phyloP scores from a whole-genome alignment of 2,113 vertebrate genomes.

The Regulus satrapa region DNA sequence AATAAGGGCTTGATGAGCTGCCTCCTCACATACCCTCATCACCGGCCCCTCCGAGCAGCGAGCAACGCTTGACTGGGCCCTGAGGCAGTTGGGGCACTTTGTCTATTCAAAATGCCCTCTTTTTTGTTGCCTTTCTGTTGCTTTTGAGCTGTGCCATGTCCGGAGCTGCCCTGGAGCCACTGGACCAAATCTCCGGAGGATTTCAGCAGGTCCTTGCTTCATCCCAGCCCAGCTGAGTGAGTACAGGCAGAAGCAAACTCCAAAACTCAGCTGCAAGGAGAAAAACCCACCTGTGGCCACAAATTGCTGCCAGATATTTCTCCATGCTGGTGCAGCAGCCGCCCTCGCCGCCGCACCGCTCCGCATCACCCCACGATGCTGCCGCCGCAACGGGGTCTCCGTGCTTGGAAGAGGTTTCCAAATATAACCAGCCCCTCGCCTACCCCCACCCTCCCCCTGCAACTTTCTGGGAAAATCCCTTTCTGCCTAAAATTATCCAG shows the following conservation, averaged over 20 bases:
- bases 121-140: background rate
- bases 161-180: background rate
- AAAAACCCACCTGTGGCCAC: background rate
- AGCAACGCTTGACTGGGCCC: background rate
- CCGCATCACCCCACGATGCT: background rate
- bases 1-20: constrained; percentile 56
- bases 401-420: constrained; percentile 20
- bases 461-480: constrained; percentile 56
- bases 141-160: background rate
- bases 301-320: background rate
- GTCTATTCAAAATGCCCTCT: background rate
- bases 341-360: fast-evolving
- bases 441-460: background rate
- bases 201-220: background rate
- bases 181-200: background rate
- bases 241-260: background rate
- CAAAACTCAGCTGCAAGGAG: background rate
- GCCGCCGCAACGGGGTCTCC: background rate
- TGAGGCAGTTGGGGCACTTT: background rate
- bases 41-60: background rate
- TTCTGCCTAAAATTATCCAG: constrained; percentile 65
- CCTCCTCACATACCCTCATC: background rate
- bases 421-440: background rate
- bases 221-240: background rate
- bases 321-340: background rate